Evolutionary conservation across 2,888 invertebrate species (phyloP), one percentile per base, ranked within the genome.

Genomic region (Danaus chrysippus): DNA sequence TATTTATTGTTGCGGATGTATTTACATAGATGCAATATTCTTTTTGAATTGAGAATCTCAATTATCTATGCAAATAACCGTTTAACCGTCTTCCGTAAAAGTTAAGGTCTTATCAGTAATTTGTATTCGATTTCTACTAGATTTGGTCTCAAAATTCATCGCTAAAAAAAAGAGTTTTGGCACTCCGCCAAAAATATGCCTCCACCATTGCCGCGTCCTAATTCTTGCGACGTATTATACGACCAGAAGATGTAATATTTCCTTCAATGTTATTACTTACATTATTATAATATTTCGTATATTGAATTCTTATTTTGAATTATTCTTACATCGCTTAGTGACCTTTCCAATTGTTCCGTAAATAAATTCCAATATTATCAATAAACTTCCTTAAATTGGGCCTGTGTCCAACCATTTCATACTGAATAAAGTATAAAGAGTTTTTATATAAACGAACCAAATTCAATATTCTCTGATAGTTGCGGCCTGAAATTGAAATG

Each of bases 121-220:
- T 68, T 61, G 68, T 66, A 68, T 72, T 70, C 70, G 65, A 70
- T 73, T 73, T 84, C 77, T 76, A 79, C 73, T 75, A 77, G 80
- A 83, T 83, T 83, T 82, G 82, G 78, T 76, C 75, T 74, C 76
- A 71, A 78, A 34, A 79, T 75, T 76, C 76, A 72, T 73, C 71
- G 75, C 75, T n/a, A 74, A 73, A 69, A 74, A 74, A 81, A 69
- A 65, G 72, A 71, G 74, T 70, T 34, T 77, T 89, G 89, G 89
- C 84, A 60, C 63, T 17, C 60, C 63, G 79, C 89, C 89, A 89
- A 88, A 89, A 88, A 83, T 78, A 75, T 74, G 73, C 73, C 75
- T 76, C 77, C 73, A 81, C 80, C 76, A 79, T 80, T 79, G 77
- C 77, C 73, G 77, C 72, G 86, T 78, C 79, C 85, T 84, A 83